phyloP scores from a whole-genome alignment of 1,140 invertebrate species.

The Eubasilissa regina region DNA sequence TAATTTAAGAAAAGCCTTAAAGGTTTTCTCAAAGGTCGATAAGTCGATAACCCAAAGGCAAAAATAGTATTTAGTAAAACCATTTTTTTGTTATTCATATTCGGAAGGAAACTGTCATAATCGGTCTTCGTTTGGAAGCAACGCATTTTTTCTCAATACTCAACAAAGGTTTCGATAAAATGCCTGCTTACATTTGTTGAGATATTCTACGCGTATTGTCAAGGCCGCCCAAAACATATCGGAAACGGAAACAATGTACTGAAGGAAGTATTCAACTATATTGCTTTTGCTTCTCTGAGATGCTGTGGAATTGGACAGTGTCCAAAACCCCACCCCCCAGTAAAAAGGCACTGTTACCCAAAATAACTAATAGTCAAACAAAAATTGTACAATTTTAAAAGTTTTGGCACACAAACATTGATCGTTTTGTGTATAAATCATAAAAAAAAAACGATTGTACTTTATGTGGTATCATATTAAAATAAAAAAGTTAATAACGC shows the following conservation, averaged over 20 bases:
- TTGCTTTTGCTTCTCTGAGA: neutral
- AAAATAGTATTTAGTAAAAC: neutral
- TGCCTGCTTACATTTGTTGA: neutral
- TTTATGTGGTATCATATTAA: neutral
- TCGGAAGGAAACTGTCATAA: neutral
- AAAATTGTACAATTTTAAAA: neutral
- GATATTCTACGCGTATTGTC: conserved; percentile 1
- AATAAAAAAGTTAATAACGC: neutral
- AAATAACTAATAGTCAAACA: neutral
- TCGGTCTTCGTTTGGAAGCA: neutral
- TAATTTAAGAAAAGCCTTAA: too few relatives aligned
- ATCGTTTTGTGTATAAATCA: neutral
- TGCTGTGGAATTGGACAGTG: neutral
- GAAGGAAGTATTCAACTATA: neutral
- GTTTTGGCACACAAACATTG: neutral
- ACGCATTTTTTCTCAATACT: neutral
- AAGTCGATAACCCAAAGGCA: too few relatives aligned
- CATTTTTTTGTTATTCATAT: neutral
- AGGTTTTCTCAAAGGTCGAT: too few relatives aligned
- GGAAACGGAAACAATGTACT: neutral
- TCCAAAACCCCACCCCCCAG: neutral
- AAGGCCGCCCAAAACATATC: conserved; percentile 5
- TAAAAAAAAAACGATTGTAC: neutral
- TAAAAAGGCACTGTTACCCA: neutral
- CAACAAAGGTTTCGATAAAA: neutral